Base-by-base conservation (phyloP, 1,140 invertebrate genomes). In the Dinothrombium tinctorium region DNA sequence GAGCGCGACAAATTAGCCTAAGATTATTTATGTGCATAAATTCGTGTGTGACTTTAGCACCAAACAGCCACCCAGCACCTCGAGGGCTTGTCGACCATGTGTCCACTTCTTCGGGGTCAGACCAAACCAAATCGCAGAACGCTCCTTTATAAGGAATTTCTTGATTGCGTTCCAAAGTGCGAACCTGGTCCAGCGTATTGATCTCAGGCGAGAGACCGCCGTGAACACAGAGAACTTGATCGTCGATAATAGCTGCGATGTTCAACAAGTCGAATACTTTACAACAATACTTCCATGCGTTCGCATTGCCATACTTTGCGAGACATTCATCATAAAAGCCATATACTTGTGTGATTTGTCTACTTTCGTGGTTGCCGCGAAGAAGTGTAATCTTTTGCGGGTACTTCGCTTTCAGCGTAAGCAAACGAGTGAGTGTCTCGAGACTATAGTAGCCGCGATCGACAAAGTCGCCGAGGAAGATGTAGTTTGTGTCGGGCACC, bases 321-420 rank as follows among this genome's bases (percentile, higher is more conserved):
- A 90, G 74, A 64, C 90, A 98, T 63, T 98, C 90, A 70, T 98
- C 77, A 64, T 96, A 98, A 67, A 98, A 96, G 33, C 92, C 92
- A 68, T 98, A 98, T 15, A 96, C 87, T 67, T 95, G 87, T 44
- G 92, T 95, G 43, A 95, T 95, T 67, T 95, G 89, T 48, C 89
- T 68, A 48, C 87, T 92, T 64, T 98, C 92, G 63, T 98, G 90
- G 60, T 98, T 98, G 44, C 92, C 92, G 52, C 92, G 60, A 37
- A 96, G 61, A 44, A 98, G 60, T 22, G 83, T 80, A 54, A 98
- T 94, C 54, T 80, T 81, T 52, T 80, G 71, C 23, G 80, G 79
- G 33, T 45, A 47, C 39, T 31, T 44, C 7, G 43, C 46, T 40
- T 47, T 47, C 8, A 47, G 26, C 9, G 43, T 41, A 49, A 96